Percentiles rank a stretch among this genome's conserved stretches.
Evolutionary conservation across 37 sponge, comb jelly and placozoan species (phyloP).

Genomic region (Crambe crambe): DNA sequence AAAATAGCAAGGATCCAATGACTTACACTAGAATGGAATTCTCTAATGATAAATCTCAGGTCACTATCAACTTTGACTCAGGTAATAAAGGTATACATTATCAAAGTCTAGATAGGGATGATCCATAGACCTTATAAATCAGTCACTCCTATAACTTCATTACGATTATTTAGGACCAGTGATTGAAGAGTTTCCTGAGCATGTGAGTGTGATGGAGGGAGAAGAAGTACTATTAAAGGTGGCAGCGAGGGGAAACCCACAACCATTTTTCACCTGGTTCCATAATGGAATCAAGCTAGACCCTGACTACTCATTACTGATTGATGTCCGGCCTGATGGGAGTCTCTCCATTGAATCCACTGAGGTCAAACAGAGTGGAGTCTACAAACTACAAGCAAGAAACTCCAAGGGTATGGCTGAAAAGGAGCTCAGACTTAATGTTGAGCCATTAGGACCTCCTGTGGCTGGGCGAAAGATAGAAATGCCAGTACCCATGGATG

Average conservation of each 20-base stretch:
- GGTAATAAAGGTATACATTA: too few relatives aligned
- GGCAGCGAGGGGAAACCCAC: slow-evolving; percentile 12
- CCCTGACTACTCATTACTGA: neutral
- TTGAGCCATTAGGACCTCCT: neutral
- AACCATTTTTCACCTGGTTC: slow-evolving; percentile 18
- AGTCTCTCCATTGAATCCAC: neutral
- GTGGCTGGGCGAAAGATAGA: neutral
- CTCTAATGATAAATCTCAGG: too few relatives aligned
- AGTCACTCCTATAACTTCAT: too few relatives aligned
- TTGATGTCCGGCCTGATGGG: slow-evolving; percentile 7
- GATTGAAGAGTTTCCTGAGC: slow-evolving; percentile 1
- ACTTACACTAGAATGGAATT: too few relatives aligned
- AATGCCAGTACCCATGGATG: neutral
- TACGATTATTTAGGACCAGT: neutral
- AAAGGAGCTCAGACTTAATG: neutral
- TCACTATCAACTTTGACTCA: too few relatives aligned
- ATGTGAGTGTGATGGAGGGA: slow-evolving; percentile 14
- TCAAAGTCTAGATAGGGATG: too few relatives aligned
- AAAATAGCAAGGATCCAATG: too few relatives aligned
- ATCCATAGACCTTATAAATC: too few relatives aligned
- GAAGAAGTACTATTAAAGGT: slow-evolving; percentile 18
- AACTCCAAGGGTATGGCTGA: slow-evolving; percentile 26
- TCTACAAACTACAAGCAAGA: slow-evolving; percentile 14
- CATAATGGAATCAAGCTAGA: slow-evolving; percentile 5
- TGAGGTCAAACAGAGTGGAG: slow-evolving; percentile 13